phyloP scores from a whole-genome alignment of 2,113 vertebrate genomes.

The Xiphophorus hellerii region DNA sequence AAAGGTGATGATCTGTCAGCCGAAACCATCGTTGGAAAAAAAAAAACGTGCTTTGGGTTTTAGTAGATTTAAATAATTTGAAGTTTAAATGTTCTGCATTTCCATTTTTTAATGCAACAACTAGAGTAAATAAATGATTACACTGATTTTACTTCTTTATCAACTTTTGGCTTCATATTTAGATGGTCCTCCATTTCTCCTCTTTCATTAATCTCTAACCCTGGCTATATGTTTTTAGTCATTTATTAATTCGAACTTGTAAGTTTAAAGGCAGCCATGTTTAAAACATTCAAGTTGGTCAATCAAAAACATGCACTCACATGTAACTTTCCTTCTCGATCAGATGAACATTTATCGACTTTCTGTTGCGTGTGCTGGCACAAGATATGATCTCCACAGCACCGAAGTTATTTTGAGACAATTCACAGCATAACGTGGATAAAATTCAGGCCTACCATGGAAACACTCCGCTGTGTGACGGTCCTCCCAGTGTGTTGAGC shows the following conservation, averaged over 20 bases:
- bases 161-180: not conserved
- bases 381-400: not conserved
- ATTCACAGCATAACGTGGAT: not conserved
- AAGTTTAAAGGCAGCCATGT: not conserved
- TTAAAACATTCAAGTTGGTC: not conserved
- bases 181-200: not conserved
- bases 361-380: not conserved
- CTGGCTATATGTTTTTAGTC: not conserved
- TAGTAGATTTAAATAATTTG: not conserved
- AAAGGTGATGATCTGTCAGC: slow-evolving; percentile 4
- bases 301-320: not conserved
- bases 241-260: not conserved
- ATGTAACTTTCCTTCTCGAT: not conserved
- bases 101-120: not conserved
- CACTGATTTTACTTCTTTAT: too few species aligned
- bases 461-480: not conserved
- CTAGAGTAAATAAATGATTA: not conserved
- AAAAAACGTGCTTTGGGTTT: too few species aligned
- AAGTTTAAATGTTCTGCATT: not conserved
- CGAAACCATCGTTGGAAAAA: not conserved
- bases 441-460: slow-evolving; percentile 39
- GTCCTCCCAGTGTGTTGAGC: not conserved
- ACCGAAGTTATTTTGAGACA: not conserved
- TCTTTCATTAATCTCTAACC: not conserved
- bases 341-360: not conserved